Evolutionary conservation across 2,888 invertebrate genomes (phyloP).

Genomic region (Theretra japonica): DNA sequence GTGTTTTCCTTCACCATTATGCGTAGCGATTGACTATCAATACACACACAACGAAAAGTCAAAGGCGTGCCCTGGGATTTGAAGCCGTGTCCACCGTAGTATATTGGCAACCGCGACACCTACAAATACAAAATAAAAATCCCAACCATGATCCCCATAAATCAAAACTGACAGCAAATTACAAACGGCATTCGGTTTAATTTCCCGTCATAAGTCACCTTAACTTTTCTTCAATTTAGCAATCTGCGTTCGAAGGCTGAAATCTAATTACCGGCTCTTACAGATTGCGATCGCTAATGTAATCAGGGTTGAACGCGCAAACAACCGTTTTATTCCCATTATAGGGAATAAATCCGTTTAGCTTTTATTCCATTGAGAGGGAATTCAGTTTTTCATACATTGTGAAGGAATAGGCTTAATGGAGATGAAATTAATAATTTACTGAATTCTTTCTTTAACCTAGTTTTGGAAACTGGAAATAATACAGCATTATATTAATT

Average conservation of each 20-base stretch:
- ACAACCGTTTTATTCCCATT: constrained; percentile 11
- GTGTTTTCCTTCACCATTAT: too few species aligned
- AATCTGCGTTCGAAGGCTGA: constrained; percentile 28
- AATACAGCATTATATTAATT: too few species aligned
- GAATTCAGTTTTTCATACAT: background rate
- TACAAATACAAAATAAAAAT: constrained; percentile 16
- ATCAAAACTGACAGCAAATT: constrained; percentile 27
- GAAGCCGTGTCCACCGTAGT: too few species aligned
- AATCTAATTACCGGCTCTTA: constrained; percentile 70
- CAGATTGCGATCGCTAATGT: constrained; percentile 62
- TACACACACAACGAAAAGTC: too few species aligned
- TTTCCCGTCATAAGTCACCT: constrained; percentile 26
- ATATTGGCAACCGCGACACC: background rate
- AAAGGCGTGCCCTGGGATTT: too few species aligned
- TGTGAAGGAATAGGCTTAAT: background rate
- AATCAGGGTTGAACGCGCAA: constrained; percentile 49
- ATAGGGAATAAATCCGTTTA: constrained; percentile 3
- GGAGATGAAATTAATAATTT: background rate
- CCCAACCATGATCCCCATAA: background rate
- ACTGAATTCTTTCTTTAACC: too few species aligned
- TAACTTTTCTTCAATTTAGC: constrained; percentile 32
- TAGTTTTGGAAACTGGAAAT: too few species aligned
- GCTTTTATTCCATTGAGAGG: constrained; percentile 2
- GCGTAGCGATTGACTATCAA: too few species aligned
- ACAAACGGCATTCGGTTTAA: constrained; percentile 23